Conservation (phyloP, 92 coral and sea anemone species). For the Zoanthus solanderi region DNA sequence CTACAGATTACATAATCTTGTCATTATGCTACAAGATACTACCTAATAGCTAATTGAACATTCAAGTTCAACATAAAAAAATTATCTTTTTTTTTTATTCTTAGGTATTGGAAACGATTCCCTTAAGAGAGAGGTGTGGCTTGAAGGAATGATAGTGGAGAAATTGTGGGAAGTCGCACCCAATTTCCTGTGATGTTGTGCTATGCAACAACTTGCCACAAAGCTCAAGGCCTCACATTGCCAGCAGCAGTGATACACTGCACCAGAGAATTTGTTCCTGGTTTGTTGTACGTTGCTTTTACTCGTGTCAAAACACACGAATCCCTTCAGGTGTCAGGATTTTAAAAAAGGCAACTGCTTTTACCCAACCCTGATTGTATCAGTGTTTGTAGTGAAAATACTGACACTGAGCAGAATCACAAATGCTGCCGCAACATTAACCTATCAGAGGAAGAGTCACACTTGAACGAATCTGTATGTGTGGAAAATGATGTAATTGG, state of each 20-base stretch:
- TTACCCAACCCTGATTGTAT: constrained; percentile 49
- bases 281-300: constrained; percentile 13
- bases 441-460: constrained; percentile 9
- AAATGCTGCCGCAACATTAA: constrained; percentile 50
- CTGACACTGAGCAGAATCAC: background rate
- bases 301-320: constrained; percentile 4
- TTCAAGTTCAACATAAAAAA: too few relatives aligned
- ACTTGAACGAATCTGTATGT: background rate
- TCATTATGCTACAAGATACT: too few relatives aligned
- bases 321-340: background rate
- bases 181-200: constrained; percentile 43
- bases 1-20: too few relatives aligned
- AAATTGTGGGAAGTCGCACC: constrained; percentile 13
- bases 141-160: constrained; percentile 15
- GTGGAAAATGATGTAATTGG: background rate
- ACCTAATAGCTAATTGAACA: too few relatives aligned
- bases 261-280: constrained; percentile 10
- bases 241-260: constrained; percentile 27
- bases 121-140: constrained; percentile 20
- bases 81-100: too few relatives aligned
- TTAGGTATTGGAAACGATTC: background rate
- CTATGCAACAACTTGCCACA: constrained; percentile 57
- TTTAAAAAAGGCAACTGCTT: constrained; percentile 25
- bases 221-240: constrained; percentile 28
- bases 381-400: constrained; percentile 27